A percentile compares a stretch with the other conserved stretches of the same genome.
phyloP scores from a whole-genome alignment of 2,797 vertebrate genomes.

The Pachyuromys duprasi region DNA sequence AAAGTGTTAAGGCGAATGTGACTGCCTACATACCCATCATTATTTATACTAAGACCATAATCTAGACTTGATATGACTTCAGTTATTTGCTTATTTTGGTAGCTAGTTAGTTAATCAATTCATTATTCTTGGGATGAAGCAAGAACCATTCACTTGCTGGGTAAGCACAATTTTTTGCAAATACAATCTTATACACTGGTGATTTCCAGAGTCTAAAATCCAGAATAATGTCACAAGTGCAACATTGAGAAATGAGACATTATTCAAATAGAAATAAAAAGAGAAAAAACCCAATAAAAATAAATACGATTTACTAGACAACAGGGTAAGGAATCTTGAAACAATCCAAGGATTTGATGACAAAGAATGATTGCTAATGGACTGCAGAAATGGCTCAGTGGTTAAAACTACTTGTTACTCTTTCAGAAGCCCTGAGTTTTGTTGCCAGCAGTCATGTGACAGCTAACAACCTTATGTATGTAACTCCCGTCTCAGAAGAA shows the following conservation, averaged over 20 bases:
- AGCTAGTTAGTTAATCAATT: not conserved
- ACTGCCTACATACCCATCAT: not conserved
- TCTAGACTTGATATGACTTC: not conserved
- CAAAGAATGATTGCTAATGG: not conserved
- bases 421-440: no score
- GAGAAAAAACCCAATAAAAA: not conserved
- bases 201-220: not conserved
- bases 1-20: not conserved
- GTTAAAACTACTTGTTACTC: no score
- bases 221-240: not conserved
- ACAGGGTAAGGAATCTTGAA: not conserved
- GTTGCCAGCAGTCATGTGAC: no score
- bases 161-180: not conserved
- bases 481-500: not conserved
- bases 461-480: not conserved
- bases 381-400: no score
- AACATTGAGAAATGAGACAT: not conserved
- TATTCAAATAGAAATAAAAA: not conserved
- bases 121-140: not conserved
- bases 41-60: not conserved
- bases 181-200: not conserved
- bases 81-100: not conserved
- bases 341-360: not conserved
- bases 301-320: not conserved
- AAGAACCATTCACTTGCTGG: not conserved